These are phyloP conservation scores for Drosophila histrio DNA, from an alignment of 2,888 invertebrate species.

Conservation along the genomic window DNA sequence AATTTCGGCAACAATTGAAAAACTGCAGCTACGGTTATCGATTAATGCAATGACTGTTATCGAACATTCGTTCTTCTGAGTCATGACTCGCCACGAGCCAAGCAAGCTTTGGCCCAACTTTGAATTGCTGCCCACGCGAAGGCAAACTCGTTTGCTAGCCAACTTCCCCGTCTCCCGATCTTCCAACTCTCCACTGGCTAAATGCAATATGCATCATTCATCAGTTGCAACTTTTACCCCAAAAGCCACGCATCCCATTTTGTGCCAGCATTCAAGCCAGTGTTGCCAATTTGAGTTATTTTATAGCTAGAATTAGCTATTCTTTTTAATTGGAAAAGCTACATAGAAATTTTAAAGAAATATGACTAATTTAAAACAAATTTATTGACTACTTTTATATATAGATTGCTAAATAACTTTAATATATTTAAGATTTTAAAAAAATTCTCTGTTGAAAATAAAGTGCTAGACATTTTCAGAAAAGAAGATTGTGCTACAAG, in stretches of 20 bases:
- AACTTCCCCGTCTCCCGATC: not conserved
- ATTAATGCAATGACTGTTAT: conserved; percentile 34
- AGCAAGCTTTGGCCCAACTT: conserved; percentile 33
- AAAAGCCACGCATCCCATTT: conserved; percentile 48
- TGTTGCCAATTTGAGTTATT: too few relatives aligned
- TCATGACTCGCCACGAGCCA: conserved; percentile 74
- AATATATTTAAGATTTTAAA: too few relatives aligned
- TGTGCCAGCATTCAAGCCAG: conserved; percentile 1
- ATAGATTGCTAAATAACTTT: too few relatives aligned
- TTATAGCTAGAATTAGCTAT: too few relatives aligned
- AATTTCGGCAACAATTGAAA: not conserved
- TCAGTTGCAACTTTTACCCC: conserved; percentile 59
- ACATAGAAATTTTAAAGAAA: too few relatives aligned
- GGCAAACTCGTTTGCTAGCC: conserved; percentile 48
- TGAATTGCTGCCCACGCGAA: conserved; percentile 48
- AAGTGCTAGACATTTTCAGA: too few relatives aligned
- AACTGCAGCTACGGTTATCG: conserved; percentile 19
- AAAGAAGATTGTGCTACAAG: too few relatives aligned
- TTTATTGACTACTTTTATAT: too few relatives aligned
- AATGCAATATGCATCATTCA: conserved; percentile 40
- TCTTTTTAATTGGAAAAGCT: too few relatives aligned
- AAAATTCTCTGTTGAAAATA: too few relatives aligned
- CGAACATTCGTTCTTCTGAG: conserved; percentile 43
- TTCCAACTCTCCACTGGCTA: not conserved
- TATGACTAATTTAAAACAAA: too few relatives aligned